A percentile compares a stretch with the other conserved stretches of the same genome.
phyloP scores from a whole-genome alignment of 2,797 vertebrate genomes.

The Malacoraja senta region DNA sequence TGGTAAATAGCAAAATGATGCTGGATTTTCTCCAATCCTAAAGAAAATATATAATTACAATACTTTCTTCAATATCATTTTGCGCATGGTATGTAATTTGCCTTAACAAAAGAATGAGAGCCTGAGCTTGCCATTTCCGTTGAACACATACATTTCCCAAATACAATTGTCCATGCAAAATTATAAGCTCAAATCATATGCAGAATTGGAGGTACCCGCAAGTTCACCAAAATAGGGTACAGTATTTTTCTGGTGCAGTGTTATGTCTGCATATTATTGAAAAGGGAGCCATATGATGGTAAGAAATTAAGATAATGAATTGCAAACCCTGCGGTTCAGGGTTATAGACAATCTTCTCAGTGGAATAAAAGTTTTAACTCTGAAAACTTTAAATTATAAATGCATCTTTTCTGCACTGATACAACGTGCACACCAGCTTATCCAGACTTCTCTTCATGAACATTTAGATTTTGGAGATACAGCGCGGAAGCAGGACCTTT shows the following conservation, averaged over 20 bases:
- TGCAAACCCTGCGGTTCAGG: not conserved
- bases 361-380: not conserved
- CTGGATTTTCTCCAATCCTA: not conserved
- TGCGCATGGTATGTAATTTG: not conserved
- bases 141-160: not conserved
- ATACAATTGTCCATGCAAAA: not conserved
- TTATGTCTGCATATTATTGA: no score
- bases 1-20: not conserved
- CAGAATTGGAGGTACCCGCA: not conserved
- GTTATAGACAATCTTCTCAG: not conserved
- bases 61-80: not conserved
- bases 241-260: not conserved
- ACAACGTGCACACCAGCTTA: not conserved
- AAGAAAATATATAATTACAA: not conserved
- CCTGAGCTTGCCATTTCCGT: no score
- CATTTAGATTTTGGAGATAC: no score
- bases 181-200: not conserved
- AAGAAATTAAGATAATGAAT: not conserved
- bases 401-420: not conserved
- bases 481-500: no score
- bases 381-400: not conserved
- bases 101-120: not conserved
- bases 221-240: not conserved
- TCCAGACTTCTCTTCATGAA: not conserved
- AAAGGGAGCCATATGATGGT: not conserved